phyloP scores from a whole-genome alignment of 1,140 invertebrate species.

The Meloidogyne chitwoodi region DNA sequence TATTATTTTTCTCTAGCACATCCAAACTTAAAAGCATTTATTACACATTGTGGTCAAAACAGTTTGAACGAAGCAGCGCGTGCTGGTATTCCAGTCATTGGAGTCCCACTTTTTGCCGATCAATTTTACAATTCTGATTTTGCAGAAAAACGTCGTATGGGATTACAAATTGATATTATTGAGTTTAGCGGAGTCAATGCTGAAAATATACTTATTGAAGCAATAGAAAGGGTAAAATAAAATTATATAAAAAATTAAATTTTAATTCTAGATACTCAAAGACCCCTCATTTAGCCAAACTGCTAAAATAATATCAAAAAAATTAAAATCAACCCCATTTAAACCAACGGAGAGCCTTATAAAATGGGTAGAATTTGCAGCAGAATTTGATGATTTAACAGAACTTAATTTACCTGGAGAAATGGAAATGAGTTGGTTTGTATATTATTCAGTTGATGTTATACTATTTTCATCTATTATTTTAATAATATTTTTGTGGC shows the following conservation, averaged over 20 bases:
- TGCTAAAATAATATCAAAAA: neutral
- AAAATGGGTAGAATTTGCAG: constrained; percentile 32
- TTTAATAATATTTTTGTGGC: neutral
- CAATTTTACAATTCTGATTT: constrained; percentile 64
- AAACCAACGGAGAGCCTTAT: constrained; percentile 16
- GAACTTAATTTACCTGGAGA: constrained; percentile 23
- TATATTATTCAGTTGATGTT: constrained; percentile 22
- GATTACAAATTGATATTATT: constrained; percentile 38
- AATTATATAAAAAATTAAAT: neutral
- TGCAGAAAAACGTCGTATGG: constrained; percentile 48
- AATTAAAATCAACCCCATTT: constrained; percentile 15
- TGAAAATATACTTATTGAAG: neutral
- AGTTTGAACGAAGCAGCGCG: constrained; percentile 68
- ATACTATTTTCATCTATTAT: neutral
- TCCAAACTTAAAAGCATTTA: constrained; percentile 68
- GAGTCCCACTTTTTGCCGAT: constrained; percentile 68
- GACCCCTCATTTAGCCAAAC: neutral
- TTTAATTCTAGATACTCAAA: neutral
- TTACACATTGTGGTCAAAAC: constrained; percentile 69
- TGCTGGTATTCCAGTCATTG: constrained; percentile 68
- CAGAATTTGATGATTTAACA: constrained; percentile 24
- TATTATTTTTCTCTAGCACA: constrained; percentile 64
- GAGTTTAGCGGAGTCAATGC: constrained; percentile 32
- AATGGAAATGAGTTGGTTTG: constrained; percentile 18
- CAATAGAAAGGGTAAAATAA: constrained; percentile 1